These are phyloP conservation scores for Acinonyx jubatus DNA, from an alignment of 2,113 vertebrate genomes.

Conservation along the genomic window DNA sequence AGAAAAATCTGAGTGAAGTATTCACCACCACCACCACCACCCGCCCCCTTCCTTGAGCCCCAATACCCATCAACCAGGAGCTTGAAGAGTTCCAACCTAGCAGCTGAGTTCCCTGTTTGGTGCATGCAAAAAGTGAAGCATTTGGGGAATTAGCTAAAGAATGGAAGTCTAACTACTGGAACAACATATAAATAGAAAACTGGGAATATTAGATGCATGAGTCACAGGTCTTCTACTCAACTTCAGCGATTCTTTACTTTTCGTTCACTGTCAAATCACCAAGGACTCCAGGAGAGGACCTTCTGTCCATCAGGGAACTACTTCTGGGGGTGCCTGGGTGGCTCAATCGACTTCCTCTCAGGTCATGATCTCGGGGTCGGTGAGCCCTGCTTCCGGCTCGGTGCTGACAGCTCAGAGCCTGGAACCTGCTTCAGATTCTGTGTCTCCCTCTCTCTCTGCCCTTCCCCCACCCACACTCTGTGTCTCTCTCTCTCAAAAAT, in stretches of 20 bases:
- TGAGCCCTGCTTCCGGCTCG: too few species aligned
- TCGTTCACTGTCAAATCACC: not conserved
- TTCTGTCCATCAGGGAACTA: not conserved
- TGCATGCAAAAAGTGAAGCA: not conserved
- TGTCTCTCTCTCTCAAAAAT: too few species aligned
- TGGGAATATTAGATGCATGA: not conserved
- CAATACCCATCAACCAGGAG: not conserved
- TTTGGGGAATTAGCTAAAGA: not conserved
- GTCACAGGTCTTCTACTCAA: not conserved
- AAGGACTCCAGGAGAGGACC: not conserved
- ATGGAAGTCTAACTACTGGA: not conserved
- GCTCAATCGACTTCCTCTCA: too few species aligned
- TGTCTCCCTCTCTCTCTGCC: too few species aligned
- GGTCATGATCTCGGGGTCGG: too few species aligned
- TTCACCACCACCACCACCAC: not conserved
- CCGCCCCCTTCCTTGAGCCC: not conserved
- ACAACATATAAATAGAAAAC: not conserved
- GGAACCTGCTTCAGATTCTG: too few species aligned
- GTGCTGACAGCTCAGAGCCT: too few species aligned
- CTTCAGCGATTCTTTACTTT: not conserved
- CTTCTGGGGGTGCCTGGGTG: not conserved
- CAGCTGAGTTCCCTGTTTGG: not conserved
- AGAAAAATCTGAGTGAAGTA: not conserved
- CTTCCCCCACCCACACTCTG: too few species aligned
- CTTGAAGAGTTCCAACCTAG: not conserved